Evolutionary conservation across 2,113 vertebrate genomes (phyloP).

Genomic region (Oncorhynchus keta): DNA sequence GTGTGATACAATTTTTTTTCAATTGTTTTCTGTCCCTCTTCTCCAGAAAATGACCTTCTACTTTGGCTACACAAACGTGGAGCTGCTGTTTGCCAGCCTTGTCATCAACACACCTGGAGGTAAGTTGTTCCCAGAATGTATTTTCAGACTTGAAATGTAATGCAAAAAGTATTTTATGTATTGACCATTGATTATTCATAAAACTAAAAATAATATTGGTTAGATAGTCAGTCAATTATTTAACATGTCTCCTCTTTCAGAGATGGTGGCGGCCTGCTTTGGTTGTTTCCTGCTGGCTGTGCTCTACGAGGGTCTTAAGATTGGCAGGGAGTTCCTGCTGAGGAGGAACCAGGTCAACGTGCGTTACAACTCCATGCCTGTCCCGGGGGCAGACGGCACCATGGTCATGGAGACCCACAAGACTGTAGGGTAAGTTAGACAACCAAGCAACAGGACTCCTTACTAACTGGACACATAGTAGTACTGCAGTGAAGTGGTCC

Average conservation of each 20-base stretch:
- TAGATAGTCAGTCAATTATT: no score
- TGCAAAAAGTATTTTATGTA: no score
- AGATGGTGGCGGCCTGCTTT: slow-evolving; percentile 93
- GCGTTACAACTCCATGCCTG: slow-evolving; percentile 98
- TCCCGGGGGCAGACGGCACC: slow-evolving; percentile 91
- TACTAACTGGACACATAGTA: not conserved
- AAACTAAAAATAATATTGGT: no score
- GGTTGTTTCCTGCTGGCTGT: slow-evolving; percentile 90
- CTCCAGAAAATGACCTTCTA: slow-evolving; percentile 91
- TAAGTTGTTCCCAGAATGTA: slow-evolving; percentile 55
- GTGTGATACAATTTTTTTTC: no score
- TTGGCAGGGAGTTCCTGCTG: slow-evolving; percentile 88
- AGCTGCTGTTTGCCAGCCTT: slow-evolving; percentile 86
- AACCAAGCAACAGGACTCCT: not conserved
- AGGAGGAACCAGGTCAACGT: slow-evolving; percentile 96
- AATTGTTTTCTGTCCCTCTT: slow-evolving; percentile 12
- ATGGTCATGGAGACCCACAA: slow-evolving; percentile 98
- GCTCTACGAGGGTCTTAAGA: slow-evolving; percentile 97
- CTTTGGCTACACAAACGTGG: slow-evolving; percentile 83
- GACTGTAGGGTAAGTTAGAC: slow-evolving; percentile 87
- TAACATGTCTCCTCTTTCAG: slow-evolving; percentile 60
- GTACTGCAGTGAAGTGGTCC: not conserved
- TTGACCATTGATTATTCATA: no score
- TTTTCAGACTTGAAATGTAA: no score
- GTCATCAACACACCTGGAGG: slow-evolving; percentile 92